Conservation (phyloP, 2,113 vertebrate genomes). For the Deroptyus accipitrinus region DNA sequence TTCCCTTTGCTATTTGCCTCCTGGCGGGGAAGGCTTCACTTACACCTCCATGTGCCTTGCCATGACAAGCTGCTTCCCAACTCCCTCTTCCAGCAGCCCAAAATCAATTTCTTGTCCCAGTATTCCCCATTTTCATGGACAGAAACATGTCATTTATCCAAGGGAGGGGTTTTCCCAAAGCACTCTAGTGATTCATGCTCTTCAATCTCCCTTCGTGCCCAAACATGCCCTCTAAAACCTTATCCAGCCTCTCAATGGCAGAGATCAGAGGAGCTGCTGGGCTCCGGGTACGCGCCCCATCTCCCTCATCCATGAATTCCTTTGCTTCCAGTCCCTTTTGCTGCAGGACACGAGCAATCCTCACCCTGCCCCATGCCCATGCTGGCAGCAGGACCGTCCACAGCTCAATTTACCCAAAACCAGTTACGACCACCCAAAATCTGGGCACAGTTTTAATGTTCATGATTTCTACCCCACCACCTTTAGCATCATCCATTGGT, state of each 20-base stretch:
- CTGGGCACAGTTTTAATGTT: accelerated
- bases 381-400: background rate
- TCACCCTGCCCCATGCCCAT: background rate
- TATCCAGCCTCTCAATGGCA: accelerated
- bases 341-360: background rate
- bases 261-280: background rate
- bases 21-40: accelerated
- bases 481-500: background rate
- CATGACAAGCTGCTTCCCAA: background rate
- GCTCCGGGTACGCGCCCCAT: background rate
- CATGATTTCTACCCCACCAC: accelerated
- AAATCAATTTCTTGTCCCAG: background rate
- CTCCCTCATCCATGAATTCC: background rate
- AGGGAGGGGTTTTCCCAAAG: background rate
- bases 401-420: background rate
- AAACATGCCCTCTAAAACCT: accelerated
- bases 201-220: background rate
- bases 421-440: accelerated
- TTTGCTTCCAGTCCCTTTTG: background rate
- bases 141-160: background rate
- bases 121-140: background rate
- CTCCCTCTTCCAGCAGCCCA: background rate
- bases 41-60: accelerated
- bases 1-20: background rate
- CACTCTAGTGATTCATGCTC: background rate